phyloP scores from a whole-genome alignment of 37 sponge, comb jelly and placozoan genomes.

The Theonella swinhoei region DNA sequence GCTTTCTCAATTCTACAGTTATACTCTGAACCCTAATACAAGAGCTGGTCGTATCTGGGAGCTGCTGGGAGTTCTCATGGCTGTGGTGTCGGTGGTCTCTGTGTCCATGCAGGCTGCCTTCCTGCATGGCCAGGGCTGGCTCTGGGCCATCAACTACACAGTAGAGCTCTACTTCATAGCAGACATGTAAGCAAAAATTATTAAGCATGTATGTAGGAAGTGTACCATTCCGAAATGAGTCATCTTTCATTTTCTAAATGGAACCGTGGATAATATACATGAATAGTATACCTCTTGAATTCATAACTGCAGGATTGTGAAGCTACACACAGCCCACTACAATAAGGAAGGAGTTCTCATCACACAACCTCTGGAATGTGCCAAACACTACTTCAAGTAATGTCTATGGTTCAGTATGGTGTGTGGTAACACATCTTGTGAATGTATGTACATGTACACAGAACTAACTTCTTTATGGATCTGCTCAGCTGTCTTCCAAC shows the following conservation, averaged over 20 bases:
- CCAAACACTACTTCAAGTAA: conserved; percentile 75
- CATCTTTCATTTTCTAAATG: not conserved
- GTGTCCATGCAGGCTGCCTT: conserved; percentile 75
- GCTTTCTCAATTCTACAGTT: no score
- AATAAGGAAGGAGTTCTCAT: conserved; percentile 53
- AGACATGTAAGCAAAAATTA: conserved; percentile 66
- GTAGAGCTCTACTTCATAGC: conserved; percentile 57
- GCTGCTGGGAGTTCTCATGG: conserved; percentile 13
- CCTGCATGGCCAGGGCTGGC: conserved; percentile 15
- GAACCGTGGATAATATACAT: not conserved
- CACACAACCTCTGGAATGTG: conserved; percentile 66
- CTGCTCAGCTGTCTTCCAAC: conserved; percentile 61
- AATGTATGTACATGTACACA: not conserved
- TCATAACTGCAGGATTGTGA: conserved; percentile 42
- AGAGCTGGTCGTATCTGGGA: conserved; percentile 58
- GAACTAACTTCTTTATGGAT: conserved; percentile 71
- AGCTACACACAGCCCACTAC: conserved; percentile 71
- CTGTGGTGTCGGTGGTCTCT: conserved; percentile 39
- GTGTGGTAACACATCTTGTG: not conserved
- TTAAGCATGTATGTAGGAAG: not conserved
- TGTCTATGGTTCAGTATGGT: not conserved
- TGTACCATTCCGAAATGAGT: not conserved
- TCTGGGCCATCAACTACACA: conserved; percentile 72
- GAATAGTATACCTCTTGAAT: not conserved
- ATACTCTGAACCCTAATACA: conserved; percentile 60